Conservation (phyloP, 2,888 invertebrate genomes). For the Meiosimyza decipiens region DNA sequence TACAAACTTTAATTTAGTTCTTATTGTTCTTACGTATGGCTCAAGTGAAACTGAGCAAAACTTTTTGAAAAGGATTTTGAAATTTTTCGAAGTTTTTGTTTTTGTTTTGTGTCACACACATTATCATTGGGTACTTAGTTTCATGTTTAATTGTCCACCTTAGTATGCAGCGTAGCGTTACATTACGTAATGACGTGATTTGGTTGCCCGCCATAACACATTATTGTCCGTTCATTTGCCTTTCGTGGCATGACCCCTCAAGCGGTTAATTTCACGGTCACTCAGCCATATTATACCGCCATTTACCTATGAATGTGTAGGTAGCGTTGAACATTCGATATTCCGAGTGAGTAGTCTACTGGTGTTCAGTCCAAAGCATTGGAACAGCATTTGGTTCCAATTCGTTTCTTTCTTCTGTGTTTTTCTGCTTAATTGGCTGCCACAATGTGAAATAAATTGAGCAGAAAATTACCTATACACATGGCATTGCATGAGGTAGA, state of each 20-base stretch:
- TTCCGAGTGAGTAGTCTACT: not conserved
- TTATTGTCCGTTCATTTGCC: slow-evolving; percentile 45
- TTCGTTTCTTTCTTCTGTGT: slow-evolving; percentile 12
- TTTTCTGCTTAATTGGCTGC: slow-evolving; percentile 65
- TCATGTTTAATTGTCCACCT: slow-evolving; percentile 15
- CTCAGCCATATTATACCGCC: no score
- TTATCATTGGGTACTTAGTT: no score
- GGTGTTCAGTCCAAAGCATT: no score
- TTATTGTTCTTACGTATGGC: no score
- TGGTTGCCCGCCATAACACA: slow-evolving; percentile 46
- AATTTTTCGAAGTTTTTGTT: not conserved
- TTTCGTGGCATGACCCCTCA: slow-evolving; percentile 28
- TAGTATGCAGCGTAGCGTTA: slow-evolving; percentile 35
- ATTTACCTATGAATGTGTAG: no score
- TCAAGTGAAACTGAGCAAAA: not conserved
- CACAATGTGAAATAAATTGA: slow-evolving; percentile 68
- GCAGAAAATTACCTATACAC: slow-evolving; percentile 66
- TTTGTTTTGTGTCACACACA: no score
- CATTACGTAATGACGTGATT: slow-evolving; percentile 24
- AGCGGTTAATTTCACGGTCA: no score
- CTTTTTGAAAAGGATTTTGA: not conserved
- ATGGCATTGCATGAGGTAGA: slow-evolving; percentile 1
- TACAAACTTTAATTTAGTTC: no score
- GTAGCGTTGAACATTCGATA: no score
- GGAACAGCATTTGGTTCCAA: slow-evolving; percentile 12